A percentile compares a stretch with the other conserved stretches of the same genome.
phyloP scores from a whole-genome alignment of 2,113 vertebrate genomes.

The Uropsilus gracilis region DNA sequence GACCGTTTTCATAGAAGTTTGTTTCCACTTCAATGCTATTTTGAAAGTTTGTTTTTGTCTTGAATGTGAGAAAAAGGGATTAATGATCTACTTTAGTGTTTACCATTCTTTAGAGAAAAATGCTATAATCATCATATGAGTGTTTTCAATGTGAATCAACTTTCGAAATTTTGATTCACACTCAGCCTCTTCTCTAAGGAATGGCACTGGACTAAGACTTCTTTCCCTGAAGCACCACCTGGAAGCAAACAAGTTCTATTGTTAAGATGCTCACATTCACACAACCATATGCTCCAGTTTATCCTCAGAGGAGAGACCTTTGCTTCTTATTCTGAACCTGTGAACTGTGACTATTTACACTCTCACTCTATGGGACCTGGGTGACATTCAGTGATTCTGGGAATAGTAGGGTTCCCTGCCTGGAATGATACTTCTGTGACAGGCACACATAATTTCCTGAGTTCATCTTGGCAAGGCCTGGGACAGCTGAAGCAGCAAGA shows the following conservation, averaged over 20 bases:
- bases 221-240: not conserved
- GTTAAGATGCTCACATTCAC: not conserved
- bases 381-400: not conserved
- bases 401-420: not conserved
- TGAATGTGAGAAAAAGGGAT: not conserved
- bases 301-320: not conserved
- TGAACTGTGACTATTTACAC: not conserved
- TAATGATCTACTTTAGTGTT: not conserved
- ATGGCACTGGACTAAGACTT: not conserved
- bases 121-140: not conserved
- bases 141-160: not conserved
- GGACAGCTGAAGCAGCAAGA: not conserved
- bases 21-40: not conserved
- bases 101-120: not conserved
- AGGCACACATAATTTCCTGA: not conserved
- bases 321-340: not conserved
- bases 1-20: not conserved
- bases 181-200: not conserved
- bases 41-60: not conserved
- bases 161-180: not conserved
- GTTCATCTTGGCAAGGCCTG: not conserved
- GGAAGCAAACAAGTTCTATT: not conserved
- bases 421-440: not conserved
- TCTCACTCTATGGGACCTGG: not conserved
- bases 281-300: not conserved